phyloP scores from a whole-genome alignment of 2,797 vertebrate species.

The Mycteria americana region DNA sequence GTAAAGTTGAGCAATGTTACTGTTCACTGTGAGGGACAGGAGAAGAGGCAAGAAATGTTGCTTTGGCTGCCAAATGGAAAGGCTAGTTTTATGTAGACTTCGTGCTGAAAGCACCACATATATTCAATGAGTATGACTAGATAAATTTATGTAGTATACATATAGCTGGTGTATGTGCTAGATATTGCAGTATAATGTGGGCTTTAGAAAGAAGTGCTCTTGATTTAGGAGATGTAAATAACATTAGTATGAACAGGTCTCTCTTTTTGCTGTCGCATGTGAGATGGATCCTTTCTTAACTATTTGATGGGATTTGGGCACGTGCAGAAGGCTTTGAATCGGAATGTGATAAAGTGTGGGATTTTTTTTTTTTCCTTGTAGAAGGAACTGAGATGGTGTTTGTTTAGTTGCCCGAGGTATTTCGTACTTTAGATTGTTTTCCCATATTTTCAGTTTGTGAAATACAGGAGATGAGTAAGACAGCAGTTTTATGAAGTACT shows the following conservation, averaged over 20 bases:
- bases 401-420: neutral
- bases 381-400: neutral
- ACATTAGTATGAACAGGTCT: neutral
- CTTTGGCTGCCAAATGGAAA: neutral
- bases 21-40: neutral
- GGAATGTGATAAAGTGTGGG: neutral
- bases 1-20: neutral
- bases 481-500: neutral
- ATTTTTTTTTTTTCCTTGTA: neutral
- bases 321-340: neutral
- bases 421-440: neutral
- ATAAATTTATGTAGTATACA: neutral
- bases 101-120: neutral
- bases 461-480: neutral
- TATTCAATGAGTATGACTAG: neutral
- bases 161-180: neutral
- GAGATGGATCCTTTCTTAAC: neutral
- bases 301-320: neutral
- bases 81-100: neutral
- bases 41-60: neutral
- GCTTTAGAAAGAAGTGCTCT: neutral
- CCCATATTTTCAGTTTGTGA: neutral
- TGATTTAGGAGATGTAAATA: neutral
- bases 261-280: neutral
- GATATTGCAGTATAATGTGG: neutral